Evolutionary conservation across 2,113 vertebrate species (phyloP).

Genomic region (Toxotes chatareus): DNA sequence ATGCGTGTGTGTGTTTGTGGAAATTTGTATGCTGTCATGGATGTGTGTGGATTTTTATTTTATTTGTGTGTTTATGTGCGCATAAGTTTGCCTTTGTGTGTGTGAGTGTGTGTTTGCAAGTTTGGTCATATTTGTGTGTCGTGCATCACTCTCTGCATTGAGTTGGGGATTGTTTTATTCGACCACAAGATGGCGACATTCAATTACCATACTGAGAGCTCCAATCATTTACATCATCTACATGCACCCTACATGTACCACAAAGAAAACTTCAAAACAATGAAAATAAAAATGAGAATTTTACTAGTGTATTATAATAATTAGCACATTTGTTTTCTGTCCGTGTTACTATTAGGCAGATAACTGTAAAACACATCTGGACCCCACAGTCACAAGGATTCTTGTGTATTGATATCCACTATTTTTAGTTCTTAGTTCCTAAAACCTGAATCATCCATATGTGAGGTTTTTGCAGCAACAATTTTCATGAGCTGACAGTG

Average conservation of each 20-base stretch:
- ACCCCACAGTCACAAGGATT: background rate
- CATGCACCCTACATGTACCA: background rate
- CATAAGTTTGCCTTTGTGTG: too few relatives aligned
- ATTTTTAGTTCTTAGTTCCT: background rate
- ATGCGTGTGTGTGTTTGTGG: background rate
- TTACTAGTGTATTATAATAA: background rate
- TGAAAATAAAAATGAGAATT: background rate
- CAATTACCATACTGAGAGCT: conserved; percentile 8
- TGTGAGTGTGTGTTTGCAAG: background rate
- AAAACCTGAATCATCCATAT: conserved; percentile 37
- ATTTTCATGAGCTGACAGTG: conserved; percentile 60
- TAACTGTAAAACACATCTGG: background rate
- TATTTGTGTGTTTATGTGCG: too few relatives aligned
- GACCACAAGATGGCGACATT: conserved; percentile 76
- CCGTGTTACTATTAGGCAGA: background rate
- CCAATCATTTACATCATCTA: background rate
- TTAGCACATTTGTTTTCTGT: background rate
- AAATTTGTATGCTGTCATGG: background rate
- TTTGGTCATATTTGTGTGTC: background rate
- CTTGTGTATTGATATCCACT: background rate
- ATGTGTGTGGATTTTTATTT: background rate
- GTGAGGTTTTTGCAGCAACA: conserved; percentile 43
- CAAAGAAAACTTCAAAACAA: background rate
- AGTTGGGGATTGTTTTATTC: background rate
- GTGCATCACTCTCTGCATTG: background rate